Evolutionary conservation across 2,797 vertebrate genomes (phyloP), one percentile per base, ranked within the genome.

Genomic region (Enteromius radiatus): DNA sequence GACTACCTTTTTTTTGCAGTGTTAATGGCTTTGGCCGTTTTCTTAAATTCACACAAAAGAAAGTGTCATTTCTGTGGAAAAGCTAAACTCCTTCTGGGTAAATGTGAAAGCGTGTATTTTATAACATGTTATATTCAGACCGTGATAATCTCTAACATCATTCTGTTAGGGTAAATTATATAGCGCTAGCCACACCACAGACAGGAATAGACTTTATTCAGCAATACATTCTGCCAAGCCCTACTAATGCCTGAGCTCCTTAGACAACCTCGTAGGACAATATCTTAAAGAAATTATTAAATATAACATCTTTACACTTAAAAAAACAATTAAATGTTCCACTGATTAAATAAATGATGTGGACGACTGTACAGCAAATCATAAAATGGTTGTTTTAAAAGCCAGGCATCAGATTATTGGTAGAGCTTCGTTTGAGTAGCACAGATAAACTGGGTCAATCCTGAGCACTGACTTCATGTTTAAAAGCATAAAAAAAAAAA

Each of bases 171-270:
- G 61, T 74, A 79, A 80, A 84, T 59, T 68, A 73, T 36, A 83
- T 23, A 81, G 38, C 21, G 3, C 56, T 52, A 15, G 15, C 43
- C 73, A 47, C 45, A 77, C 47, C 59, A 11, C 73, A 71, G 52
- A 61, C 59, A 69, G 56, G 33, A 80, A 76, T 69, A 82, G 26
- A 76, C 63, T 12, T 59, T 47, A 9, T 52, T 38, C 43, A 64
- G 69, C 8, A 63, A 61, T 23, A 73, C 15, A 36, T 64, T 38
- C 79, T 26, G 54, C 59, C 28, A 47, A 80, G 21, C 38, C 28
- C 71, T 41, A 80, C 78, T 45, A 73, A 81, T 19, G 41, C 28
- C 69, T 81, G 43, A 63, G 28, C 79, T 73, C 45, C n/a, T 67
- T 11, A 19, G 41, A 73, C 28, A 59, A 75, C 28, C 0, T 17